Evolutionary conservation across 2,797 vertebrate genomes (phyloP), one percentile per base, ranked within the genome.

Genomic region (Serranus cabrilla): DNA sequence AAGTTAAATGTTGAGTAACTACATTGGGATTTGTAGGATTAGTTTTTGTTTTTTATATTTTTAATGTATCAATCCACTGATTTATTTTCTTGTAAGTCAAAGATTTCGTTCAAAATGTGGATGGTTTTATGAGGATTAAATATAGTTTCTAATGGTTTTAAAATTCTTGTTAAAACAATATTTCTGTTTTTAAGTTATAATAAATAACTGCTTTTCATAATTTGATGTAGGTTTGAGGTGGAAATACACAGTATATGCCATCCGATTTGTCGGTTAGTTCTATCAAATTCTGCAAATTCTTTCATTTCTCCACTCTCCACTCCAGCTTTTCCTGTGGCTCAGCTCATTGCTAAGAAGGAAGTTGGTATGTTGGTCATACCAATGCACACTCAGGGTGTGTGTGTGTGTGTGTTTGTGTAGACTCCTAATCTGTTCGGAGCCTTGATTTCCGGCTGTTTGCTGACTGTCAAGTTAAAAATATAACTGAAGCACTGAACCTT

Each of bases 401-500:
- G 18, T 17, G 37, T 43, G 47, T 21, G 21, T 47, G 52, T 27
- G 34, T 56, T 3, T 27, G 27, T 27, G 27, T 27, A 5, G 9
- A 42, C 31, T 46, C 40, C 47, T 74, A 57, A 77, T 85, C 73
- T 76, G 20, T 61, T 74, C 43, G 73, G 49, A 71, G 50, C 56
- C 39, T 27, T 2, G 2, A 42, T 86, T 87, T 92, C 81, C 71
- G 25, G 70, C 60, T 80, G 72, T 87, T 89, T 80, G 43, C 76
- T 43, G 52, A 52, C 49, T 67, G 63, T 83, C 71, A 67, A 73
- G 74, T 87, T 87, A 83, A 80, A 87, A 84, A 88, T 83, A 85
- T 20, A 83, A 50, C 73, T 42, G 51, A 70, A 45, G 60, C 71
- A 76, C 8, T 84, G 56, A 81, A 81, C 49, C 73, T 74, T 25